Percentiles rank a stretch among this genome's conserved stretches.
These are phyloP conservation scores for Fukomys damarensis DNA, from an alignment of 2,113 vertebrate genomes.

Conservation along the genomic window DNA sequence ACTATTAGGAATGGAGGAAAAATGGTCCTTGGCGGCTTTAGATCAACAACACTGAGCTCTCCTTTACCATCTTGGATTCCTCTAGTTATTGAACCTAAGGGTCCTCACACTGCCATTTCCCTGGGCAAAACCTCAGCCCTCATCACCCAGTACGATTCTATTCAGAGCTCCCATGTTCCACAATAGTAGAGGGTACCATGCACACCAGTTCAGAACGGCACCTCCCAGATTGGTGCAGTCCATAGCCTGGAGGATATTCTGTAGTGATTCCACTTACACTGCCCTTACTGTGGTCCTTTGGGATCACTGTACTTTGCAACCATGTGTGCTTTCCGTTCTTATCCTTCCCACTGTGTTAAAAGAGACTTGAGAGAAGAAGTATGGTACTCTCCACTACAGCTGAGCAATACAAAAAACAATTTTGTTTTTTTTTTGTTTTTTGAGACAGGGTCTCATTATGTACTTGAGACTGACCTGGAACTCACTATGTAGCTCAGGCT, in stretches of 20 bases:
- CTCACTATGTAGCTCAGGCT: no score
- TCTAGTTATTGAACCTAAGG: background rate
- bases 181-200: background rate
- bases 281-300: background rate
- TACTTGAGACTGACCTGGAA: no score
- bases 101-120: background rate
- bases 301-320: background rate
- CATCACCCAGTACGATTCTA: background rate
- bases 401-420: no score
- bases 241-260: background rate
- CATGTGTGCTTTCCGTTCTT: background rate
- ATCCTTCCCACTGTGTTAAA: background rate
- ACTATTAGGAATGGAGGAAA: background rate
- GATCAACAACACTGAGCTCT: background rate
- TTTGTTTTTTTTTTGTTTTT: no score
- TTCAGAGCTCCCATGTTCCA: background rate
- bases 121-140: background rate
- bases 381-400: background rate
- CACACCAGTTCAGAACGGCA: background rate
- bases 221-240: background rate
- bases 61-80: background rate
- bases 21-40: background rate
- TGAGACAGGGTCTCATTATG: no score
- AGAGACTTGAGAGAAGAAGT: slow-evolving; percentile 1
- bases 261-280: background rate